Conservation (phyloP, 2,797 vertebrate genomes). For the Fistularia commersonii region DNA sequence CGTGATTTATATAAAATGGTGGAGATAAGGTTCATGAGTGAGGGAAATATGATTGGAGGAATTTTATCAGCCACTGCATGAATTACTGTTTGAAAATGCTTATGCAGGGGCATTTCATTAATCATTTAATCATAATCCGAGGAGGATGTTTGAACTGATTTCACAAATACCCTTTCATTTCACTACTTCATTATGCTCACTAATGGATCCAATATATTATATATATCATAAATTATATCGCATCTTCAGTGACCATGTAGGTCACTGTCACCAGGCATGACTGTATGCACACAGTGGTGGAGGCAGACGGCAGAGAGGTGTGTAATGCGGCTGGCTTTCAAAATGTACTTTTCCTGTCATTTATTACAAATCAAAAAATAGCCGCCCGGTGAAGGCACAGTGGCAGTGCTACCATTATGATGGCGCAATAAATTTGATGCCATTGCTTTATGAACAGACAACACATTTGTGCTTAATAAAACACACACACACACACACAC, state of each 20-base stretch:
- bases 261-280: slow-evolving; percentile 97
- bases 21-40: slow-evolving; percentile 99
- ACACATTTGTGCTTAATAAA: slow-evolving; percentile 53
- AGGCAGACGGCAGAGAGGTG: slow-evolving; percentile 57
- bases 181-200: slow-evolving; percentile 99
- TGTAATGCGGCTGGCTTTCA: slow-evolving; percentile 73
- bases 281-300: slow-evolving; percentile 67
- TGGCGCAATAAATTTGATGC: slow-evolving; percentile 62
- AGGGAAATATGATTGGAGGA: slow-evolving; percentile 99
- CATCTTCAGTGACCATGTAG: slow-evolving; percentile 99
- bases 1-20: slow-evolving; percentile 99
- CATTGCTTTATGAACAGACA: slow-evolving; percentile 58
- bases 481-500: slow-evolving; percentile 29
- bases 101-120: slow-evolving; percentile 99
- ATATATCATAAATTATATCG: slow-evolving; percentile 99
- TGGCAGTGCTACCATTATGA: slow-evolving; percentile 45
- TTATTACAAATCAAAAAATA: slow-evolving; percentile 71
- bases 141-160: slow-evolving; percentile 99
- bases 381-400: slow-evolving; percentile 45
- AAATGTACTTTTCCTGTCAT: slow-evolving; percentile 80
- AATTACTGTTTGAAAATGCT: slow-evolving; percentile 99
- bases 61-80: slow-evolving; percentile 99
- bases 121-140: slow-evolving; percentile 99
- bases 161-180: slow-evolving; percentile 99
- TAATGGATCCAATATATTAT: slow-evolving; percentile 99